A percentile compares a stretch with the other conserved stretches of the same genome.
Evolutionary conservation across 2,888 invertebrate genomes (phyloP).

Genomic region (Protophormia terraenovae): DNA sequence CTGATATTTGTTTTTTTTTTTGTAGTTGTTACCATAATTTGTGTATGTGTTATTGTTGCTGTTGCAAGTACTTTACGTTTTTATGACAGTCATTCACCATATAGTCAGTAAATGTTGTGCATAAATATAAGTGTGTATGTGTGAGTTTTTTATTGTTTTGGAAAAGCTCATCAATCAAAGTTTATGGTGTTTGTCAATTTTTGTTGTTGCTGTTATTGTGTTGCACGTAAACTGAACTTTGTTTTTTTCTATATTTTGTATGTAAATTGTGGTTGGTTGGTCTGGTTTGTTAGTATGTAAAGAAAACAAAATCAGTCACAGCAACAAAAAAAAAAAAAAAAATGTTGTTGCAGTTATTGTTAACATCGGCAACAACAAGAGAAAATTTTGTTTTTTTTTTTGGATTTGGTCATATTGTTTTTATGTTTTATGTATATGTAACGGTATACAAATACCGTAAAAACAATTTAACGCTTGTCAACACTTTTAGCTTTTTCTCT

Average conservation of each 20-base stretch:
- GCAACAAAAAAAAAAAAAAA: background rate
- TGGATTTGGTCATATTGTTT: slow-evolving; percentile 7
- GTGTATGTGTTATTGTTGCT: background rate
- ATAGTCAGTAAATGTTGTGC: slow-evolving; percentile 4
- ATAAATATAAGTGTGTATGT: slow-evolving; percentile 8
- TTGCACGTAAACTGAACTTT: slow-evolving; percentile 14
- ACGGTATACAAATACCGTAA: slow-evolving; percentile 55
- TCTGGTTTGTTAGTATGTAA: slow-evolving; percentile 14
- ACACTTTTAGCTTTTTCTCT: slow-evolving; percentile 54
- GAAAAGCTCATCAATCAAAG: slow-evolving; percentile 66
- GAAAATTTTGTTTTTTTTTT: slow-evolving; percentile 7
- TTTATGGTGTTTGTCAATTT: slow-evolving; percentile 62
- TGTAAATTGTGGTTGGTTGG: slow-evolving; percentile 48
- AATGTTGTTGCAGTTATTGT: slow-evolving; percentile 41
- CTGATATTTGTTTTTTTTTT: background rate
- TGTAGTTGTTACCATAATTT: slow-evolving; percentile 16
- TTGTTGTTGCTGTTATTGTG: slow-evolving; percentile 26
- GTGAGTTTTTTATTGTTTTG: slow-evolving; percentile 45
- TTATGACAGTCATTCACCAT: slow-evolving; percentile 40
- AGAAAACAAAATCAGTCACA: slow-evolving; percentile 13
- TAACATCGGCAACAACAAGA: slow-evolving; percentile 45
- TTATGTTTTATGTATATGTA: slow-evolving; percentile 33
- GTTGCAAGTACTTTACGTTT: slow-evolving; percentile 7
- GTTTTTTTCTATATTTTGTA: slow-evolving; percentile 22
- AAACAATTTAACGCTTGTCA: slow-evolving; percentile 64